These are phyloP conservation scores for Cardiocondyla obscurior DNA, from an alignment of 1,140 invertebrate species.

Conservation along the genomic window DNA sequence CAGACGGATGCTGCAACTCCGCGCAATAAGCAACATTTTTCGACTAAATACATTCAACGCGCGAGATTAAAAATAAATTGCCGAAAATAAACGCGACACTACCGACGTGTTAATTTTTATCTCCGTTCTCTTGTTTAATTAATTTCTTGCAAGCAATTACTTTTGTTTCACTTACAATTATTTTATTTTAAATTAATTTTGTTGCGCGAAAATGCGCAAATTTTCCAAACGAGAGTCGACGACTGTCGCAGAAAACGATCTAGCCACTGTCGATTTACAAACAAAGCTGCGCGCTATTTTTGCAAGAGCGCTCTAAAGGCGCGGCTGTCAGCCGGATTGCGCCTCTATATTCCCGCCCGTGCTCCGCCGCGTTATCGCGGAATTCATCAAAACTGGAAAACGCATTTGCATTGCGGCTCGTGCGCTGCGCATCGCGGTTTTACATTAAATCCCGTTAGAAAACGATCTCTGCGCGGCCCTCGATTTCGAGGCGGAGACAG, in stretches of 20 bases:
- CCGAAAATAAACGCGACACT: no score
- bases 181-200: no score
- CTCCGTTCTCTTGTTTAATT: no score
- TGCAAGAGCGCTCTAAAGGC: neutral
- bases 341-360: neutral
- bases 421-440: conserved; percentile 53
- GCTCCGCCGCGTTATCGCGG: conserved; percentile 45
- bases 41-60: no score
- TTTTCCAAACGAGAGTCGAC: neutral
- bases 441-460: conserved; percentile 69
- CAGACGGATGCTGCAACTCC: no score
- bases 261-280: conserved; percentile 37
- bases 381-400: conserved; percentile 60
- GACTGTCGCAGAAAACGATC: conserved; percentile 18
- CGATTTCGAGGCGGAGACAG: conserved; percentile 18
- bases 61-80: no score
- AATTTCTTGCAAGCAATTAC: no score
- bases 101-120: no score
- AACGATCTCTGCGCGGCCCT: conserved; percentile 34
- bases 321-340: neutral
- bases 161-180: neutral
- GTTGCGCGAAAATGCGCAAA: neutral
- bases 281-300: conserved; percentile 25
- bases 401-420: conserved; percentile 3
- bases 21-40: no score